Conservation (phyloP, 2,113 vertebrate species). For the Oxyruncus cristatus region DNA sequence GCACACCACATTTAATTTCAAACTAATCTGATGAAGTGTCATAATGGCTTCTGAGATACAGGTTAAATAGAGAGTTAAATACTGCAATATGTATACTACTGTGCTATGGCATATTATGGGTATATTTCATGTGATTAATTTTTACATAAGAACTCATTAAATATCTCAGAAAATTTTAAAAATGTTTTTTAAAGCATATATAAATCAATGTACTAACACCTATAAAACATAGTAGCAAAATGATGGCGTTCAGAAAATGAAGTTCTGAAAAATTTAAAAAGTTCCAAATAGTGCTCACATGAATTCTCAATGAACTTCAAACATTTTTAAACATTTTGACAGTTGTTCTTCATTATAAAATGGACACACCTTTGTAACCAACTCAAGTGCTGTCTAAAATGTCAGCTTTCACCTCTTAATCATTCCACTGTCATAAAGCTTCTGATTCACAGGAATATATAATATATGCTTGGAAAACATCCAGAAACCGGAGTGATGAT, state of each 20-base stretch:
- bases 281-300: background rate
- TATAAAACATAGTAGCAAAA: background rate
- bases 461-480: background rate
- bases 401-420: background rate
- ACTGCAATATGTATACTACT: background rate
- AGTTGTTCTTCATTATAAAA: background rate
- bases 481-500: background rate
- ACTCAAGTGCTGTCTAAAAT: background rate
- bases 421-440: background rate
- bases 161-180: background rate
- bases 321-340: background rate
- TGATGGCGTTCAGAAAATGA: background rate
- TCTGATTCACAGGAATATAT: background rate
- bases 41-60: background rate
- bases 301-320: background rate
- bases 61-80: background rate
- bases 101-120: background rate
- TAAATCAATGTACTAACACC: background rate
- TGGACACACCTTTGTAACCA: background rate
- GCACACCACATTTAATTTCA: background rate
- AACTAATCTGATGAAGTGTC: background rate
- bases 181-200: background rate
- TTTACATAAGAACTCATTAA: background rate
- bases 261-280: background rate
- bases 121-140: background rate